Base-by-base conservation (phyloP, 2,797 vertebrate genomes). In the Melopsittacus undulatus region DNA sequence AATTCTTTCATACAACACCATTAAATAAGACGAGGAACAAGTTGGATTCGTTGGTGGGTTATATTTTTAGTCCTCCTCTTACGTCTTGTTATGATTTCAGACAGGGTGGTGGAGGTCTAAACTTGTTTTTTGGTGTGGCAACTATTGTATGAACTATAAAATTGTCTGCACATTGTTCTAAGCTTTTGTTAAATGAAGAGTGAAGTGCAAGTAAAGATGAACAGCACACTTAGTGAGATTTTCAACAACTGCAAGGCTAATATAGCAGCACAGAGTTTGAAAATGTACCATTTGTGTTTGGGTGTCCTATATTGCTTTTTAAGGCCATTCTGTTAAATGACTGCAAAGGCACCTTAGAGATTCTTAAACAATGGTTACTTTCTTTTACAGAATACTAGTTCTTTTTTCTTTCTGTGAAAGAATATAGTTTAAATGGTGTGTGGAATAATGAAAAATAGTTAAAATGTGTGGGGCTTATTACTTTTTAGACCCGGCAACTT, bases 401-500 rank as follows among this genome's bases (percentile, higher is more conserved):
- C 3, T 36, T 46, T 54, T 56, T 76, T 52, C 10, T 54, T 88
- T 72, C 30, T 68, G 49, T 11, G 12, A 75, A 86, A 67, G 18
- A 54, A 20, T 29, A 5, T 11, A 26, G 20, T 46, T 24, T 51
- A 46, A 67, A 64, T 52, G 61, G 26, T 40, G 1, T 32, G 38
- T 5, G 11, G 62, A 85, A 69, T 73, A 51, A 77, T 43, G 29
- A 43, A 61, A 64, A 62, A 7, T 2, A 64, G 36, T 79, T 64
- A 43, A 74, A 77, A 46, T 29, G 3, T 62, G 8, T 20, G 43
- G 42, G 2, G 5, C 24, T 83, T 49, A 32, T 57, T 26, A 54
- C 61, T 48, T 93, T 88, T 64, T 96, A 99, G 99, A 99, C 99
- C 10, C 98, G 99, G 48, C 99, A 99, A 97, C 96, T 99, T 88